Conservation (phyloP, 2,113 vertebrate species). For the Hippopotamus amphibius region DNA sequence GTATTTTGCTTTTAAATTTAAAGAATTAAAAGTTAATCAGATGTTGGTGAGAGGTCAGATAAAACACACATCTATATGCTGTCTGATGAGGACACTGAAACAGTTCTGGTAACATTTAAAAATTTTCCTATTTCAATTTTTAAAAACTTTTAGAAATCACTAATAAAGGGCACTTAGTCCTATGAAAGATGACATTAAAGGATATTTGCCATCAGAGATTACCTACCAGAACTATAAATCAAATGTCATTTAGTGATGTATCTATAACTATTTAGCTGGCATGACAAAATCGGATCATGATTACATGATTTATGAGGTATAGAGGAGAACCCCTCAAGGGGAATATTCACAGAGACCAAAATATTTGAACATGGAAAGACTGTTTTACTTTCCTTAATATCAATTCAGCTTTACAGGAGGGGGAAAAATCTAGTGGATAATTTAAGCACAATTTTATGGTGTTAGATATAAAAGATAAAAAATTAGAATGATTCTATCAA, state of each 20-base stretch:
- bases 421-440: neutral
- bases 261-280: slow-evolving; percentile 74
- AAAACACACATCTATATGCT: neutral
- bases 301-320: slow-evolving; percentile 82
- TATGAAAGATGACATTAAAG: slow-evolving; percentile 41
- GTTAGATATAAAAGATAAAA: slow-evolving; percentile 55
- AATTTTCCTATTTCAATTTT: slow-evolving; percentile 8
- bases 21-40: neutral
- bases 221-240: slow-evolving; percentile 76
- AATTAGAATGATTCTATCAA: slow-evolving; percentile 21
- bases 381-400: slow-evolving; percentile 66
- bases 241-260: slow-evolving; percentile 68
- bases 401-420: slow-evolving; percentile 24
- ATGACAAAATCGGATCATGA: slow-evolving; percentile 74
- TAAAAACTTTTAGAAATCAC: slow-evolving; percentile 51
- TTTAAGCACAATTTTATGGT: slow-evolving; percentile 46
- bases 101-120: neutral
- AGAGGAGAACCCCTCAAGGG: slow-evolving; percentile 78
- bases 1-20: neutral
- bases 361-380: slow-evolving; percentile 62
- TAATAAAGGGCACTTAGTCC: slow-evolving; percentile 12
- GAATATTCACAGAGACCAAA: slow-evolving; percentile 78
- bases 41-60: neutral
- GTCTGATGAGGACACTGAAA: neutral
- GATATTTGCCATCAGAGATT: slow-evolving; percentile 68